A percentile compares a stretch with the other conserved stretches of the same genome.
phyloP scores from a whole-genome alignment of 1,140 invertebrate species.

The Pseudomyrmex dendroicus region DNA sequence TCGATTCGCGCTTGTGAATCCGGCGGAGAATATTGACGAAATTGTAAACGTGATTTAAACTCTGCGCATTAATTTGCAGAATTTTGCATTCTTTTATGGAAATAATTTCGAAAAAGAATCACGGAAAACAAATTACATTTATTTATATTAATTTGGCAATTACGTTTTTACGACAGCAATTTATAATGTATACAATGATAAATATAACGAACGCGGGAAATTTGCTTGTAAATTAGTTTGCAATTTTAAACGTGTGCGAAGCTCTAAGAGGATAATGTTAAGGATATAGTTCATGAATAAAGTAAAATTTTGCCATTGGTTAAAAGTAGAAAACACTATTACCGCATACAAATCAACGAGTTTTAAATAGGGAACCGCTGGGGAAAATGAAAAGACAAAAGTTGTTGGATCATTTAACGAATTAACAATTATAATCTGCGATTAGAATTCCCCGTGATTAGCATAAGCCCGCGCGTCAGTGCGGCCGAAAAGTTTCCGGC shows the following conservation, averaged over 20 bases:
- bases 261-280: no score
- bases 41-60: neutral
- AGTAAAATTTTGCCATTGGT: neutral
- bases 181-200: neutral
- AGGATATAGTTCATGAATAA: neutral
- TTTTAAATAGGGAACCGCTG: slow-evolving; percentile 36
- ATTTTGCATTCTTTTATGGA: neutral
- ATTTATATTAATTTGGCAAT: no score
- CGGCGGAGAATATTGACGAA: neutral
- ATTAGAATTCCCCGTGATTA: slow-evolving; percentile 82
- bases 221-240: neutral
- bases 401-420: slow-evolving; percentile 82
- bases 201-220: no score
- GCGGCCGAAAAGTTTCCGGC: slow-evolving; percentile 73
- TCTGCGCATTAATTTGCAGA: neutral
- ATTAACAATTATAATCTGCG: slow-evolving; percentile 84
- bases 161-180: no score
- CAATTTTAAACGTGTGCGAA: neutral
- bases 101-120: neutral
- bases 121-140: no score
- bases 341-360: slow-evolving; percentile 34
- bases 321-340: slow-evolving; percentile 22
- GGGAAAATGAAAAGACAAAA: slow-evolving; percentile 58
- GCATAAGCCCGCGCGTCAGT: slow-evolving; percentile 81
- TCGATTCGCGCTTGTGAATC: no score